A percentile compares a stretch with the other conserved stretches of the same genome.
phyloP scores from a whole-genome alignment of 2,113 vertebrate genomes.

The Panthera leo region DNA sequence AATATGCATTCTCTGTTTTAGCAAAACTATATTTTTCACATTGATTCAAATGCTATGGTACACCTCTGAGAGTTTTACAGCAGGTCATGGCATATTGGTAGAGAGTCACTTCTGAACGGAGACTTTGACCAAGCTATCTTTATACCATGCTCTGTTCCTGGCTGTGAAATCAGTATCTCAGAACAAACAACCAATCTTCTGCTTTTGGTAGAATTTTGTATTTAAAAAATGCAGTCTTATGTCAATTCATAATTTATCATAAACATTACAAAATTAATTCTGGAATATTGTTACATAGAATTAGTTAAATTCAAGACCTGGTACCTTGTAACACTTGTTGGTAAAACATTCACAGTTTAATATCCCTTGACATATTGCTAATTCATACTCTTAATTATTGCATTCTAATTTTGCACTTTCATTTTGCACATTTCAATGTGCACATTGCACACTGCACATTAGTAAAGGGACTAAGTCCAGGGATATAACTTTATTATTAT shows the following conservation, averaged over 20 bases:
- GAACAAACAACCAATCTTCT: background rate
- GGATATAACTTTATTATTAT: background rate
- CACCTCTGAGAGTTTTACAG: background rate
- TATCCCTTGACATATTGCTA: background rate
- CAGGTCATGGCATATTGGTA: accelerated
- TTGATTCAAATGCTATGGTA: background rate
- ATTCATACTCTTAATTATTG: background rate
- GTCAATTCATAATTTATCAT: background rate
- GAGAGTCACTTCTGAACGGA: background rate
- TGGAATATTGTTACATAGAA: background rate
- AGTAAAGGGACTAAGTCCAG: background rate
- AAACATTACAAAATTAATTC: slow-evolving; percentile 1
- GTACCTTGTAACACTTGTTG: background rate
- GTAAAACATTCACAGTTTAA: background rate
- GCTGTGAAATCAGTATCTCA: background rate
- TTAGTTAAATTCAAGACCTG: background rate
- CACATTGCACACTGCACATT: background rate
- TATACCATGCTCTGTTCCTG: background rate
- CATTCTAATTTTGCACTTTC: background rate
- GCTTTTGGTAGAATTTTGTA: background rate
- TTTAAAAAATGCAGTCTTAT: background rate
- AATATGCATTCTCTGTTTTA: background rate
- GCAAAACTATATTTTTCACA: background rate
- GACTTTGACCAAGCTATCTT: background rate
- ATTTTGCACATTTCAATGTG: background rate